Percentiles rank a stretch among this genome's conserved stretches.
These are phyloP conservation scores for Sesia apiformis DNA, from an alignment of 2,888 invertebrate species.

Conservation along the genomic window DNA sequence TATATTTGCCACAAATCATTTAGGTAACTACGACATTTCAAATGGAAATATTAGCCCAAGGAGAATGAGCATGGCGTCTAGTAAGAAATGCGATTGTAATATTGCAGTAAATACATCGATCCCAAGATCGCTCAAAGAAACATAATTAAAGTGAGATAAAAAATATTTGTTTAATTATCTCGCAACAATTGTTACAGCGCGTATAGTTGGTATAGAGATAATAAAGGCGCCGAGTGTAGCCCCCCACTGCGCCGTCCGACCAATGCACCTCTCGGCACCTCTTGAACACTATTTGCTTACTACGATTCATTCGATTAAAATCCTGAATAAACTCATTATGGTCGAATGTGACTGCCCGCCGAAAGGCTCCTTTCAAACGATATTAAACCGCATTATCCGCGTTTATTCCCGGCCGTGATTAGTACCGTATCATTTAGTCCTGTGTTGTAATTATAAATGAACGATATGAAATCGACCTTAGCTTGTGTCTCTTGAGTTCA, in stretches of 20 bases:
- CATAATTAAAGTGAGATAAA: not conserved
- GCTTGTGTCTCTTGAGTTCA: constrained; percentile 17
- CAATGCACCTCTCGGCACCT: constrained; percentile 15
- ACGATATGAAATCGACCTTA: constrained; percentile 25
- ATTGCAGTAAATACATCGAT: too few relatives aligned
- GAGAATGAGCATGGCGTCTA: too few relatives aligned
- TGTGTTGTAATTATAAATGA: constrained; percentile 61
- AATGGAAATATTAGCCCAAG: too few relatives aligned
- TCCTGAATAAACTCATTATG: constrained; percentile 72
- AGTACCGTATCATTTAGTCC: constrained; percentile 74
- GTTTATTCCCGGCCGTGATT: constrained; percentile 70
- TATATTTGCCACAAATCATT: too few relatives aligned
- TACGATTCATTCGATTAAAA: constrained; percentile 69
- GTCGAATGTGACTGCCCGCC: constrained; percentile 65
- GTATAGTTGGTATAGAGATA: constrained; percentile 24
- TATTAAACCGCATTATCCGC: constrained; percentile 71
- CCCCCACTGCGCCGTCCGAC: constrained; percentile 9
- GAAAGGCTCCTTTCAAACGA: constrained; percentile 68
- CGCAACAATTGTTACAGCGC: constrained; percentile 16
- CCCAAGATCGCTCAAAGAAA: not conserved
- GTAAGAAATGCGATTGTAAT: too few relatives aligned
- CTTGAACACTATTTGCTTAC: constrained; percentile 61
- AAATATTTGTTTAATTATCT: constrained; percentile 9
- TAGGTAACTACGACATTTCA: too few relatives aligned
- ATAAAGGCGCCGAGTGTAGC: constrained; percentile 12